Evolutionary conservation across 2,113 vertebrate genomes (phyloP), one percentile per base, ranked within the genome.

Genomic region (Tetrao urogallus): DNA sequence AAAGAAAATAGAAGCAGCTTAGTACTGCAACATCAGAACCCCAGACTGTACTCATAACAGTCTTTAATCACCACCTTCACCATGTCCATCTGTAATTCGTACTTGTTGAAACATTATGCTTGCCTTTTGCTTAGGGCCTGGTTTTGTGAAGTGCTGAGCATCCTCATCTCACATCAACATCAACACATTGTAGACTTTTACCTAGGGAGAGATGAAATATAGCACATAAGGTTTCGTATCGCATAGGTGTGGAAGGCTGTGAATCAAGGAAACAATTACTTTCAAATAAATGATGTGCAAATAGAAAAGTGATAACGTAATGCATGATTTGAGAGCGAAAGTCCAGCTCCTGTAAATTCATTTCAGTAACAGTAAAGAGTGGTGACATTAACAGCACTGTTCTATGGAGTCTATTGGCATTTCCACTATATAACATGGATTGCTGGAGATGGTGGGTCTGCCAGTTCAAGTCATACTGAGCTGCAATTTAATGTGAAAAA

Each of bases 191-290:
- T 17, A 66, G 27, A 11, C 66, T 75, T 25, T 20, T 3, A 56
- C 63, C 66, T 63, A 30, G 50, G 70, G 67, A 77, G 47, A 60
- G 76, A 52, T 3, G 77, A 89, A 92, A 89, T 3, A 34, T 0
- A 1, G 40, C 82, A 64, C 1, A 0, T 14, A 8, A 47, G 3
- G 64, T 15, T 65, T n/a, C 1, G 0, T 28, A 7, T 67, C 36
- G 0, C 20, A 0, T 42, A 9, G 1, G 2, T n/a, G 63, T 27
- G 50, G 50, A 60, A 28, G 57, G 58, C 75, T 85, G 47, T 8
- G 87, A 71, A 64, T 58, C 45, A 34, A 75, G 60, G 67, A 43
- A 89, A 70, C 7, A 27, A 71, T 11, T 77, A 17, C 78, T 82
- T 19, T 48, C 52, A 78, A 86, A 91, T 20, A 81, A 86, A 69